These are phyloP conservation scores for Tanypteryx hageni DNA, from an alignment of 2,888 invertebrate genomes.

Conservation along the genomic window DNA sequence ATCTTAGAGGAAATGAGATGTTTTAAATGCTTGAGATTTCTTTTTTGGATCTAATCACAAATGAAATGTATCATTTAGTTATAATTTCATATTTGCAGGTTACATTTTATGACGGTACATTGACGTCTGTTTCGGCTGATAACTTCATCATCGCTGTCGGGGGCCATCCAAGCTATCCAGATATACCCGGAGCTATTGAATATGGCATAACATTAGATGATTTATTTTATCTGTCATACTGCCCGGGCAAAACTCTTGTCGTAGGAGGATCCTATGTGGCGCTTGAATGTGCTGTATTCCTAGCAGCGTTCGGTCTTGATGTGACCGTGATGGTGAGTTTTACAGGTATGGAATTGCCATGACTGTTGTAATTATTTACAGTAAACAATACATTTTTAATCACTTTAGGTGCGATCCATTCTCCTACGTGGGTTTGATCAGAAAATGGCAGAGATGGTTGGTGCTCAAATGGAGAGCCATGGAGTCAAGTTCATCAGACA, in stretches of 20 bases:
- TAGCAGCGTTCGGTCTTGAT: slow-evolving; percentile 75
- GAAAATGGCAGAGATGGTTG: slow-evolving; percentile 78
- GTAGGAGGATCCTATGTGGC: slow-evolving; percentile 80
- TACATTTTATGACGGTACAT: no score
- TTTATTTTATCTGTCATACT: slow-evolving; percentile 76
- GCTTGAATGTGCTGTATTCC: slow-evolving; percentile 79
- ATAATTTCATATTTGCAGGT: slow-evolving; percentile 65
- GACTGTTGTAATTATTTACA: not conserved
- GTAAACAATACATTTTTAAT: not conserved
- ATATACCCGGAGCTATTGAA: slow-evolving; percentile 76
- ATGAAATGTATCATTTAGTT: not conserved
- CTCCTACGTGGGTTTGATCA: slow-evolving; percentile 80
- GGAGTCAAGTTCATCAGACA: slow-evolving; percentile 76
- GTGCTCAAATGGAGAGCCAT: slow-evolving; percentile 75
- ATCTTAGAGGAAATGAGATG: no score
- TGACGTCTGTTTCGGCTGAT: slow-evolving; percentile 75
- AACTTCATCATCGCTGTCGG: slow-evolving; percentile 77
- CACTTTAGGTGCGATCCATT: slow-evolving; percentile 75
- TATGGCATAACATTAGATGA: slow-evolving; percentile 79
- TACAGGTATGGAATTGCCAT: not conserved
- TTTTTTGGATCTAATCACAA: no score
- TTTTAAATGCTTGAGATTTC: no score
- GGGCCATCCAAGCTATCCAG: slow-evolving; percentile 76
- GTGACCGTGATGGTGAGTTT: slow-evolving; percentile 75
- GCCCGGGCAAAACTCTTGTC: slow-evolving; percentile 78